Evolutionary conservation across 2,113 vertebrate genomes (phyloP), one percentile per base, ranked within the genome.

Genomic region (Psammodynastes pulverulentus): DNA sequence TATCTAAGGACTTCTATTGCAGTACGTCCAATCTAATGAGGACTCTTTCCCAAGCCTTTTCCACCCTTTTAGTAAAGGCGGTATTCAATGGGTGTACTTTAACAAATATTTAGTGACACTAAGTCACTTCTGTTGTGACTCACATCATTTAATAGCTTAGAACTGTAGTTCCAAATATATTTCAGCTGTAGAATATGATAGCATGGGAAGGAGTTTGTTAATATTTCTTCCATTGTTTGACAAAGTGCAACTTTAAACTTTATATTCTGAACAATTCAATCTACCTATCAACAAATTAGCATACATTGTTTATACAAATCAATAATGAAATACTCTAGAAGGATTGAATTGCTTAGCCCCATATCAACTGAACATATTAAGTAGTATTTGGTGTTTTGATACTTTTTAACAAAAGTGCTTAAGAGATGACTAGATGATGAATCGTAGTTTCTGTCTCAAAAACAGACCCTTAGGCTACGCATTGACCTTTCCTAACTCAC

Each of bases 191-290:
- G 29, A 51, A 4, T 92, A 84, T 56, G 62, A 26, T 19, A 51
- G 2, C 1, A 0, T 3, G 29, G 26, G 3, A 0, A 3, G 39
- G 12, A 5, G 1, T 93, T 88, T 88, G 72, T 48, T 43, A 29
- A 72, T 10, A 17, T 72, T 62, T 62, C n/a, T 10, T 26, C 17
- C 48, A 49, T 29, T 87, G 3, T 87, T 90, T 17, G 49, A 26
- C 26, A 45, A 39, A 87, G 9, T 45, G 34, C 29, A 90, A 26
- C 34, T 90, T 52, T 90, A 72, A 19, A 53, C 8, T 53, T 45
- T 45, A 54, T n/a, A 9, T 23, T 72, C 52, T 85, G 29, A 48
- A 93, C n/a, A 17, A 43, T 90, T 48, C 29, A 56, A 23, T 26
- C 49, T 84, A 51, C 8, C 9, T 49, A 9, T 23, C 12, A 56